Conservation (phyloP, 2,888 invertebrate species). For the Pollenia angustigena region DNA sequence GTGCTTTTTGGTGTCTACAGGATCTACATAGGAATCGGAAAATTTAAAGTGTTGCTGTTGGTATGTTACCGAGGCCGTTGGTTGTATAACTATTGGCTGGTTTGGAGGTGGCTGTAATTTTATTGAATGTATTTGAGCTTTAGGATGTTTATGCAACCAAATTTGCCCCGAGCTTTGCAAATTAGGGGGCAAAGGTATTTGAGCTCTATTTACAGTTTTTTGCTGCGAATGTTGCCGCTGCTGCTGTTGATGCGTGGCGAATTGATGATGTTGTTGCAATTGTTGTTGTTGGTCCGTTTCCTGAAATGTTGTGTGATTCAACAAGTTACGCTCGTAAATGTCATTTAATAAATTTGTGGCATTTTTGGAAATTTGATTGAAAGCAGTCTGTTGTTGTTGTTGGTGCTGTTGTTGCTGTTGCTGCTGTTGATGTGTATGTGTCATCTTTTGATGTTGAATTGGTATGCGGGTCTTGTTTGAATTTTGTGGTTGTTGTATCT, state of each 20-base stretch:
- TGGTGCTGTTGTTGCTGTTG: conserved; percentile 74
- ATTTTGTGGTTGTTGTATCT: conserved; percentile 71
- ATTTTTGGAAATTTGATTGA: conserved; percentile 82
- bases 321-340: conserved; percentile 82
- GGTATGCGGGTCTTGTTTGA: conserved; percentile 73
- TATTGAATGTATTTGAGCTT: conserved; percentile 54
- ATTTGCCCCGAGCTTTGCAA: conserved; percentile 38
- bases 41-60: conserved; percentile 73
- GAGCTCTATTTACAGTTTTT: conserved; percentile 47
- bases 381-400: conserved; percentile 76
- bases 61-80: not conserved
- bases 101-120: conserved; percentile 43
- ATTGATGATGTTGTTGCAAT: conserved; percentile 56
- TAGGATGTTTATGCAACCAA: conserved; percentile 57
- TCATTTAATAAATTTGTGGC: conserved; percentile 81
- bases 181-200: conserved; percentile 63
- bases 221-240: conserved; percentile 66
- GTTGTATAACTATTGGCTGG: conserved; percentile 10
- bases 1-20: conserved; percentile 75
- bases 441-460: conserved; percentile 75
- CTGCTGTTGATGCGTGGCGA: conserved; percentile 60
- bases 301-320: conserved; percentile 80
- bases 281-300: conserved; percentile 64
- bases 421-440: conserved; percentile 72
- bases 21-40: conserved; percentile 77